A percentile compares a stretch with the other conserved stretches of the same genome.
Conservation (phyloP, 2,113 vertebrate species). For the Hypomesus transpacificus region DNA sequence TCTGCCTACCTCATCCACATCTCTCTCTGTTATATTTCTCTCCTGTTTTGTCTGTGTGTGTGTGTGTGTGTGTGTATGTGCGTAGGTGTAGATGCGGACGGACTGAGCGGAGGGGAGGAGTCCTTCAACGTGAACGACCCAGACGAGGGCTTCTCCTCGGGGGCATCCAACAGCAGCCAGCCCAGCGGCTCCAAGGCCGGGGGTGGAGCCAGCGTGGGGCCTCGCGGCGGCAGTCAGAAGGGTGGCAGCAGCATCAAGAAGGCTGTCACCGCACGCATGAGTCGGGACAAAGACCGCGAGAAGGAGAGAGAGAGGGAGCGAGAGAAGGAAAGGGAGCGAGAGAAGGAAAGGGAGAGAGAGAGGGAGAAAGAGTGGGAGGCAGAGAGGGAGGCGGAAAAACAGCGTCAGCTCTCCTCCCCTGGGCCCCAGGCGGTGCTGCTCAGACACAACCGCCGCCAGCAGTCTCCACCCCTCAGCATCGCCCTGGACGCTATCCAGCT, state of each 20-base stretch:
- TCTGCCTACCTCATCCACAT: constrained; percentile 3
- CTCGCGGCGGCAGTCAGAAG: constrained; percentile 71
- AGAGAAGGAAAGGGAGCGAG: constrained; percentile 1
- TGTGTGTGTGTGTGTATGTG: constrained; percentile 15
- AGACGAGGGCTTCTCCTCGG: constrained; percentile 97
- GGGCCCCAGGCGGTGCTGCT: constrained; percentile 62
- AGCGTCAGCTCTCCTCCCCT: constrained; percentile 41
- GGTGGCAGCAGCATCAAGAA: constrained; percentile 84
- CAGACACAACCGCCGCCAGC: constrained; percentile 71
- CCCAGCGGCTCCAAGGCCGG: constrained; percentile 78
- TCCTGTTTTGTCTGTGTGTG: constrained; percentile 39
- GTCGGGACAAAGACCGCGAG: constrained; percentile 50
- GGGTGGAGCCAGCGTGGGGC: constrained; percentile 44
- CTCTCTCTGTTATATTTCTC: constrained; percentile 37
- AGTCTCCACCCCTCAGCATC: constrained; percentile 66
- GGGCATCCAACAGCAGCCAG: constrained; percentile 95
- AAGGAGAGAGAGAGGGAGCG: constrained; percentile 44
- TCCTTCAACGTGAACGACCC: constrained; percentile 89
- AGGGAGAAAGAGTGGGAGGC: constrained; percentile 35
- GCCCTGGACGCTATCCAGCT: constrained; percentile 78
- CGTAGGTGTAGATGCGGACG: constrained; percentile 77
- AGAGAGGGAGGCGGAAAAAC: constrained; percentile 47
- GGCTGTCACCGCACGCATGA: constrained; percentile 78
- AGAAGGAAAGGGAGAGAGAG: constrained; percentile 21
- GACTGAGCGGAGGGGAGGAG: constrained; percentile 86